Conservation (phyloP, 1,140 invertebrate genomes). For the Zaprionus taronus region DNA sequence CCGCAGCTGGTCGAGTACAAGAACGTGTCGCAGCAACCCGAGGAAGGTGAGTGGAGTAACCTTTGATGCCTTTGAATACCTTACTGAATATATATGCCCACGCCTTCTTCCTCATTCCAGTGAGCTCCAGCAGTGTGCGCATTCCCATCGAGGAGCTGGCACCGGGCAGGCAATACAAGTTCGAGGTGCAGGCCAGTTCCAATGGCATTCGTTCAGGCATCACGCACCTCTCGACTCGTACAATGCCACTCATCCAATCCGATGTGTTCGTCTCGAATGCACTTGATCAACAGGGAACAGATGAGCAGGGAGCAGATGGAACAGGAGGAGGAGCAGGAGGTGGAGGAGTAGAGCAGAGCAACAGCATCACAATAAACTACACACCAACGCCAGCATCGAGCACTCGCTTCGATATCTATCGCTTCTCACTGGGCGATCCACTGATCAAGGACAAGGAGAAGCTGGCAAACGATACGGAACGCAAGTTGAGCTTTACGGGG, state of each 20-base stretch:
- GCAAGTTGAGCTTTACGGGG: constrained; percentile 92
- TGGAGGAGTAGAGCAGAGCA: constrained; percentile 30
- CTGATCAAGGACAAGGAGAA: constrained; percentile 90
- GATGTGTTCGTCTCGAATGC: constrained; percentile 95
- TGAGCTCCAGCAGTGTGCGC: constrained; percentile 77
- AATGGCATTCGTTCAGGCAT: constrained; percentile 90
- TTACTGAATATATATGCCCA: not conserved
- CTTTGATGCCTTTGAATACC: not conserved
- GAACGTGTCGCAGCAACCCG: constrained; percentile 38
- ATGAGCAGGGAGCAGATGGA: constrained; percentile 62
- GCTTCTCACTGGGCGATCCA: constrained; percentile 91
- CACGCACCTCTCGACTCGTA: constrained; percentile 89
- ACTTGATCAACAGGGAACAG: constrained; percentile 87
- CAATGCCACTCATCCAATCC: constrained; percentile 95
- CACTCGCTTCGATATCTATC: constrained; percentile 92
- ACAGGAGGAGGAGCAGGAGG: constrained; percentile 85
- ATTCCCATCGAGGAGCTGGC: constrained; percentile 90
- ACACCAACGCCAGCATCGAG: constrained; percentile 91
- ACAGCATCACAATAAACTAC: constrained; percentile 90
- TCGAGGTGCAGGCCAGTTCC: constrained; percentile 91
- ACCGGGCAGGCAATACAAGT: constrained; percentile 91
- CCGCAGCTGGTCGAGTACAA: constrained; percentile 71
- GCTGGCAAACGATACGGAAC: constrained; percentile 90
- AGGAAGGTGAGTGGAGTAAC: constrained; percentile 50
- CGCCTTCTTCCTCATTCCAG: constrained; percentile 10